These are phyloP conservation scores for Diuraphis noxia DNA, from an alignment of 1,140 invertebrate genomes.

Conservation along the genomic window DNA sequence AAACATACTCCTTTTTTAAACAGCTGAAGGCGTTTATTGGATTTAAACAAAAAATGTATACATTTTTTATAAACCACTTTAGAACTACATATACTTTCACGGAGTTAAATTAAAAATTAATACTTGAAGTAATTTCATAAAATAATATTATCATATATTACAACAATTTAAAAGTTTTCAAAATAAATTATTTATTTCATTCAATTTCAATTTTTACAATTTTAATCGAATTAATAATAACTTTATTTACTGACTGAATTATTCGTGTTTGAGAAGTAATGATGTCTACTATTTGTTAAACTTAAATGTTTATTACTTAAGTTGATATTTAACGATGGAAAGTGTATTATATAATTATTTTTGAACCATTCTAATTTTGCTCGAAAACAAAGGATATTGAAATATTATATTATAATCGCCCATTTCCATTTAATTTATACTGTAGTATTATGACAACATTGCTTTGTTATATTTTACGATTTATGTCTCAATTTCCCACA, in stretches of 20 bases:
- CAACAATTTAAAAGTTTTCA: not conserved
- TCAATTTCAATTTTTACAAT: not conserved
- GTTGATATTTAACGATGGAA: not conserved
- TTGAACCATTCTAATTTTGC: not conserved
- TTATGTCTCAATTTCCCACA: not conserved
- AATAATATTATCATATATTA: not conserved
- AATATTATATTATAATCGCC: not conserved
- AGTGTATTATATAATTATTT: not conserved
- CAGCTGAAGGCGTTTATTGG: not conserved
- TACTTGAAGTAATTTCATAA: not conserved
- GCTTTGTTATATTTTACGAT: not conserved
- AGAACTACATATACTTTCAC: not conserved
- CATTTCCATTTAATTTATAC: not conserved
- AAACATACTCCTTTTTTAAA: not conserved
- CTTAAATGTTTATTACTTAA: not conserved
- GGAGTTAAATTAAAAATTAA: constrained; percentile 3
- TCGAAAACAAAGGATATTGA: not conserved
- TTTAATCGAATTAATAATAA: not conserved
- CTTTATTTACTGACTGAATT: not conserved
- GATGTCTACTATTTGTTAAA: not conserved
- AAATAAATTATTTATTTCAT: constrained; percentile 11
- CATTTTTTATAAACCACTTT: not conserved
- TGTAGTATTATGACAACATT: not conserved
- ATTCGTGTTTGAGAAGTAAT: not conserved
- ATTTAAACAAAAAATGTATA: not conserved